These are phyloP conservation scores for Apantesis nais DNA, from an alignment of 2,888 invertebrate species.

Conservation along the genomic window DNA sequence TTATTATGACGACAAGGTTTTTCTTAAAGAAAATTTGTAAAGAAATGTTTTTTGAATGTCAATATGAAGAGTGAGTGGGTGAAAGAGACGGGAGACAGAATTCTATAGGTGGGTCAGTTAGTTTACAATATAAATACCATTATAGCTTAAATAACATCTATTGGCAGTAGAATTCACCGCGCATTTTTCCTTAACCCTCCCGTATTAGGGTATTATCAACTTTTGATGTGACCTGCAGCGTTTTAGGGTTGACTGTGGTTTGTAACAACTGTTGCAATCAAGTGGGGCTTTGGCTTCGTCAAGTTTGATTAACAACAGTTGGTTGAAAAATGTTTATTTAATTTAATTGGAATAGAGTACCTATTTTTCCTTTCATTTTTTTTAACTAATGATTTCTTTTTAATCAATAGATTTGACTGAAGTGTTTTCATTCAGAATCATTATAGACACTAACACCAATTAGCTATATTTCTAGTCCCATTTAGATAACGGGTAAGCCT, in stretches of 20 bases:
- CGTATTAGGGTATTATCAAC: constrained; percentile 52
- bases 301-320: constrained; percentile 30
- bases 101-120: too few species aligned
- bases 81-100: too few species aligned
- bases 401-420: neutral
- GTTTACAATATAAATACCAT: neutral
- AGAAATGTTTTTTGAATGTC: too few species aligned
- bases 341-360: constrained; percentile 17
- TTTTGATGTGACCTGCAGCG: constrained; percentile 56
- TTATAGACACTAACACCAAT: too few species aligned
- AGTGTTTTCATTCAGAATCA: too few species aligned
- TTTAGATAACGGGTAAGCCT: too few species aligned
- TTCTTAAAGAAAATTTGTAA: too few species aligned
- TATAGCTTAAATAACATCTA: constrained; percentile 10
- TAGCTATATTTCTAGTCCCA: too few species aligned
- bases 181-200: constrained; percentile 45
- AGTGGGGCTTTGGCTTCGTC: constrained; percentile 33
- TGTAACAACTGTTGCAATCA: constrained; percentile 55
- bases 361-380: neutral
- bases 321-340: constrained; percentile 29
- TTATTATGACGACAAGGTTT: too few species aligned
- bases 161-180: constrained; percentile 15
- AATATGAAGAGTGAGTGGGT: too few species aligned
- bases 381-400: neutral
- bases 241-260: constrained; percentile 50